Base-by-base conservation (phyloP, 1,140 invertebrate genomes). In the Gryllus bimaculatus region DNA sequence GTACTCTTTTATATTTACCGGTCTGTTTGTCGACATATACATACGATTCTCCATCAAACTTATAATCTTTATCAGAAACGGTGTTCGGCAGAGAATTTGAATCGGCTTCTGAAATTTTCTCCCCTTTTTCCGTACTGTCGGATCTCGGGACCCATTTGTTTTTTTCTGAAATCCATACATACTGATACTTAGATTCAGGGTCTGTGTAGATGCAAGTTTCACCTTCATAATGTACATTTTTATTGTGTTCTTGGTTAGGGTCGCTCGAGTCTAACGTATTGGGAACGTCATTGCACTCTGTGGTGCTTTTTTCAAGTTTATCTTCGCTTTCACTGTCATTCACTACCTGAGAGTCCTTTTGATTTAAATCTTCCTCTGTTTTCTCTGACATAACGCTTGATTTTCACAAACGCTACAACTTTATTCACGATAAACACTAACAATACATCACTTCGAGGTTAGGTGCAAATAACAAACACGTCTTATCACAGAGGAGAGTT, bases 131-230 rank as follows among this genome's bases (percentile, higher is more conserved):
- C 66, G 79, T 81, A 81, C 80, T 81, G 76, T 81, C 77, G 20
- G 81, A 79, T 73, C 81, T 74, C 4, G 85, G 82, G 54, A 85
- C 81, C 91, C 91, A 92, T 81, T 88, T 85, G 81, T 90, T 89
- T 82, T 88, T 87, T 18, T 87, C 86, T 78, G 87, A 86, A 83
- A 89, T 88, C 91, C 92, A 94, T 83, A 89, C 87, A 84, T 92
- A 93, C 84, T 92, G 89, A 80, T 88, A 88, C 76, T 90, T 89
- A 75, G 90, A 89, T 74, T 84, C 85, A 54, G 92, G 92, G 85
- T 94, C 93, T 21, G 91, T 93, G 82, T 94, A 94, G 82, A 93
- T 89, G 76, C 92, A 92, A 77, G 88, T 85, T 80, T 91, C 90
- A 73, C 90, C 91, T 84, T 92, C 89, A 83, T 91, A 93, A 80